Evolutionary conservation across 1,140 invertebrate species (phyloP).

Genomic region (Ridgeia piscesae): DNA sequence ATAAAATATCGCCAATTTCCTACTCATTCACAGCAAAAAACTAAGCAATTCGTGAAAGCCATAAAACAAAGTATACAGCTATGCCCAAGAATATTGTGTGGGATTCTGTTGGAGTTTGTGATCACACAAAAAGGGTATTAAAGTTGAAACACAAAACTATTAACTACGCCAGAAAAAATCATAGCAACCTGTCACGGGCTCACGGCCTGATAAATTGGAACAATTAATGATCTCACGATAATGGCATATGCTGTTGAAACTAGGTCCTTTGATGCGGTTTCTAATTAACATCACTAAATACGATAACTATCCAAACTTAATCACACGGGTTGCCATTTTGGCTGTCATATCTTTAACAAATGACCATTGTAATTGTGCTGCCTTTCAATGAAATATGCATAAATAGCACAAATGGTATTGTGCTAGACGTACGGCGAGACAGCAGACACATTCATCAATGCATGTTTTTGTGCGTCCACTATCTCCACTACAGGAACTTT

Average conservation of each 20-base stretch:
- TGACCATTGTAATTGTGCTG: background rate
- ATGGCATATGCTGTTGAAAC: background rate
- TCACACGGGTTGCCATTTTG: background rate
- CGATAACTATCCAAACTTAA: background rate
- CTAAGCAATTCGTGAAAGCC: background rate
- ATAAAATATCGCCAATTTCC: background rate
- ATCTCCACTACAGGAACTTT: background rate
- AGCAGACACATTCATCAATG: background rate
- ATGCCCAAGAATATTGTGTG: background rate
- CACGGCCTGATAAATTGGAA: background rate
- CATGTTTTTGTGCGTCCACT: background rate
- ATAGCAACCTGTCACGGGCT: background rate
- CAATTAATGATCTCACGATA: background rate
- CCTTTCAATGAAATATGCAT: background rate
- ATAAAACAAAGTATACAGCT: background rate
- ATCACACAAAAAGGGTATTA: background rate
- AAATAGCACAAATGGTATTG: background rate
- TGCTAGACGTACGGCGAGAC: background rate
- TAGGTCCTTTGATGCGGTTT: background rate
- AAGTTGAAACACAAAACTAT: background rate
- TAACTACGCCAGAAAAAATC: background rate
- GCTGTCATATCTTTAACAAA: background rate
- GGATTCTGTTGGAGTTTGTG: background rate
- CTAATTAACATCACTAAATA: background rate
- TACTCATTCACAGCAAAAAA: background rate